phyloP scores from a whole-genome alignment of 2,113 vertebrate species.

The Crotalus viridis region DNA sequence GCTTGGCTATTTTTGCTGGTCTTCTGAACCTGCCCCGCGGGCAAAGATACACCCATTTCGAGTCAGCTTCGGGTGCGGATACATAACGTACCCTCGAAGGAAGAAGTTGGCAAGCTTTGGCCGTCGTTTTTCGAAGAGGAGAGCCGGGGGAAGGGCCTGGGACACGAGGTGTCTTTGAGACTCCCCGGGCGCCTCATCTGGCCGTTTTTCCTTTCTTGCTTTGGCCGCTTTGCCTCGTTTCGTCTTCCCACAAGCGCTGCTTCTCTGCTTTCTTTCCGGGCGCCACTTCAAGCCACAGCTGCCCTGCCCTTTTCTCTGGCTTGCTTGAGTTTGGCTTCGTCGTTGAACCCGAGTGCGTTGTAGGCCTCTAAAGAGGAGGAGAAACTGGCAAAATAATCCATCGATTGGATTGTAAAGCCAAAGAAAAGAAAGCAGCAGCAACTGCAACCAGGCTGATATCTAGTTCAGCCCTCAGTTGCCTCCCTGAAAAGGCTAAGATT shows the following conservation, averaged over 20 bases:
- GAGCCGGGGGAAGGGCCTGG: neutral
- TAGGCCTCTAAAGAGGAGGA: neutral
- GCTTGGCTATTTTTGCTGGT: neutral
- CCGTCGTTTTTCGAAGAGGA: neutral
- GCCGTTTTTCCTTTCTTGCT: neutral
- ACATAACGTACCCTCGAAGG: neutral
- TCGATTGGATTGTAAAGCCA: neutral
- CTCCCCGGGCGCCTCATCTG: neutral
- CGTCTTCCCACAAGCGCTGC: neutral
- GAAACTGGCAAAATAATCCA: neutral
- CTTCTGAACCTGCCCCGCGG: neutral
- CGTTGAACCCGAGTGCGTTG: neutral
- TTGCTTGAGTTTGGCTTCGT: neutral
- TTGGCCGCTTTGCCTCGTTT: neutral
- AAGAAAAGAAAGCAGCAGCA: neutral
- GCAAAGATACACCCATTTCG: neutral
- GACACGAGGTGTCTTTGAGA: neutral
- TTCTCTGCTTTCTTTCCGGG: neutral
- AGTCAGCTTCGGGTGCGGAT: neutral
- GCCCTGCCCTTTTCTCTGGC: neutral
- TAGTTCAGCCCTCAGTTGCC: neutral
- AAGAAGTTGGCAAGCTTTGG: neutral
- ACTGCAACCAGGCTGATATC: too few species aligned
- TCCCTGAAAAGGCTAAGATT: neutral
- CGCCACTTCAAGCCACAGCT: neutral